Percentiles rank a stretch among this genome's conserved stretches.
phyloP scores from a whole-genome alignment of 2,888 invertebrate species.

The Drosophila birchii region DNA sequence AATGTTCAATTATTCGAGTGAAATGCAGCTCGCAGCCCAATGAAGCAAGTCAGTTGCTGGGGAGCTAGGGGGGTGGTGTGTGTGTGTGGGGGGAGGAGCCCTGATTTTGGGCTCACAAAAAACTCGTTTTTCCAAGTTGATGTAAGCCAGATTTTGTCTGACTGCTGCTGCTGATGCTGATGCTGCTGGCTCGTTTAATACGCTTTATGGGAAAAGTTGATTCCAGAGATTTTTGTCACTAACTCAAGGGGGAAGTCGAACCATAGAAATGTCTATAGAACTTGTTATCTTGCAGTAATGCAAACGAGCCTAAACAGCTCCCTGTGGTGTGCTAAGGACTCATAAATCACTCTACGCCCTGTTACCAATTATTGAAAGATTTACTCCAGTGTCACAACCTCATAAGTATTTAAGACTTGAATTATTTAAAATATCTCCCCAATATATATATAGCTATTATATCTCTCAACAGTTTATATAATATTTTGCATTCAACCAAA shows the following conservation, averaged over 20 bases:
- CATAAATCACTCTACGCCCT: too few relatives aligned
- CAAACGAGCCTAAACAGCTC: background rate
- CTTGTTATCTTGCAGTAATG: background rate
- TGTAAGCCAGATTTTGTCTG: slow-evolving; percentile 58
- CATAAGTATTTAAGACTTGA: background rate
- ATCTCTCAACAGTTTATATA: background rate
- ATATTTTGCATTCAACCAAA: background rate
- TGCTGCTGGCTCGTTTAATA: slow-evolving; percentile 32
- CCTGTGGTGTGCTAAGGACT: background rate
- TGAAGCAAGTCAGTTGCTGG: slow-evolving; percentile 7
- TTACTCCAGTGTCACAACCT: too few relatives aligned
- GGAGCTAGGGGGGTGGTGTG: background rate
- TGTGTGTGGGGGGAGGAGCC: slow-evolving; percentile 9
- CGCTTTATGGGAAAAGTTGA: slow-evolving; percentile 36
- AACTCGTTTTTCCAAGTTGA: slow-evolving; percentile 65
- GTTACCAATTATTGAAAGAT: background rate
- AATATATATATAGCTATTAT: background rate
- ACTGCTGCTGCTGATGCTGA: slow-evolving; percentile 40
- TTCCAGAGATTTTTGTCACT: slow-evolving; percentile 35
- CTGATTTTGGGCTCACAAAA: slow-evolving; percentile 50
- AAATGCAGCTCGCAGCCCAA: slow-evolving; percentile 57
- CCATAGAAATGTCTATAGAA: background rate
- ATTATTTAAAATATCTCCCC: background rate
- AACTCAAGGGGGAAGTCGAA: slow-evolving; percentile 12
- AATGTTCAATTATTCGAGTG: slow-evolving; percentile 69